A percentile compares a stretch with the other conserved stretches of the same genome.
These are phyloP conservation scores for Anomalospiza imberbis DNA, from an alignment of 2,797 vertebrate species.

Conservation along the genomic window DNA sequence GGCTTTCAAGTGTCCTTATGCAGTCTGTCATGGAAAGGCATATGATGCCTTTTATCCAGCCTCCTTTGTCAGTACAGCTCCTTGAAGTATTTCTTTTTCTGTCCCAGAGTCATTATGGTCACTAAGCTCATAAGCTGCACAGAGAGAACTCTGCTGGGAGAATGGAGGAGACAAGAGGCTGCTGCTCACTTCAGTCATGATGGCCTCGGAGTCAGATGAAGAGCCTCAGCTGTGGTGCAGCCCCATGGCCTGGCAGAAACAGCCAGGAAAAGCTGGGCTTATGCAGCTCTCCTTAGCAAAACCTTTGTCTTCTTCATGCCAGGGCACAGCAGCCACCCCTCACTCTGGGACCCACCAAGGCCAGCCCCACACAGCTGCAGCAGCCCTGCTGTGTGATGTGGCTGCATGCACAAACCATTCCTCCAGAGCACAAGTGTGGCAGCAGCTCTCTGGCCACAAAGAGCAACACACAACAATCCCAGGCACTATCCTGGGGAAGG, in stretches of 20 bases:
- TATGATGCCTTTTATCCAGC: neutral
- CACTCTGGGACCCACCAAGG: rapidly evolving
- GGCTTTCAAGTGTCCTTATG: neutral
- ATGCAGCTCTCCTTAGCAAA: neutral
- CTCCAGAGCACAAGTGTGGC: neutral
- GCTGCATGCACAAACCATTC: rapidly evolving
- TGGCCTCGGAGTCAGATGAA: neutral
- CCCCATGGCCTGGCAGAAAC: rapidly evolving
- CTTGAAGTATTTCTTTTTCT: slow-evolving; percentile 21
- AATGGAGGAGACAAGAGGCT: neutral
- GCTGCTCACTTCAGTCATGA: neutral
- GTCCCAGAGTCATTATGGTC: neutral
- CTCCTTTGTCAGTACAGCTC: neutral
- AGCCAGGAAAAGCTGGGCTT: neutral
- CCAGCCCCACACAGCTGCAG: rapidly evolving
- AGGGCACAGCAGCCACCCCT: neutral
- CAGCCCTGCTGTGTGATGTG: neutral
- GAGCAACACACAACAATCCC: no score
- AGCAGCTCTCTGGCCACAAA: no score
- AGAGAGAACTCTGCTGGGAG: neutral
- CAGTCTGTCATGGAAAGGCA: neutral
- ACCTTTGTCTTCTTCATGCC: neutral
- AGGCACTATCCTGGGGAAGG: no score
- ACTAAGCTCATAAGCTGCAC: neutral
- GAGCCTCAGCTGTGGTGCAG: rapidly evolving